Percentiles rank a stretch among this genome's conserved stretches.
These are phyloP conservation scores for Falco biarmicus DNA, from an alignment of 2,797 vertebrate species.

Conservation along the genomic window DNA sequence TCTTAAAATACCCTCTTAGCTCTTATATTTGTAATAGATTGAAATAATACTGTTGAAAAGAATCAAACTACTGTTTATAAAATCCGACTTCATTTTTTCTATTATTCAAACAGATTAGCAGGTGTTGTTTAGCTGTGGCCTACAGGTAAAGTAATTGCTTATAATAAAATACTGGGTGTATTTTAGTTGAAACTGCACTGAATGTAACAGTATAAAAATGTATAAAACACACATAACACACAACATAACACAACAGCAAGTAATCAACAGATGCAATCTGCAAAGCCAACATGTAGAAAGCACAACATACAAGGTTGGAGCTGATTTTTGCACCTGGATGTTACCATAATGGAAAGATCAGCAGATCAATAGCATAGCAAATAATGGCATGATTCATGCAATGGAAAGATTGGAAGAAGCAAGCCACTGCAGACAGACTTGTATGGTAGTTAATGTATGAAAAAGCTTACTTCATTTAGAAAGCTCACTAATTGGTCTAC, in stretches of 20 bases:
- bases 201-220: slow-evolving; percentile 24
- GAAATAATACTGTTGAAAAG: slow-evolving; percentile 25
- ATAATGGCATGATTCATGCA: slow-evolving; percentile 75
- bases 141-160: slow-evolving; percentile 39
- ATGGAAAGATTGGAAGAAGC: slow-evolving; percentile 75
- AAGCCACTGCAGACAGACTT: slow-evolving; percentile 88
- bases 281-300: slow-evolving; percentile 73
- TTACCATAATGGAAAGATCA: slow-evolving; percentile 77
- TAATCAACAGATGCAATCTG: slow-evolving; percentile 65
- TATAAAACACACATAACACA: slow-evolving; percentile 25
- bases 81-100: slow-evolving; percentile 19
- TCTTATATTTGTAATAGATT: slow-evolving; percentile 54
- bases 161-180: slow-evolving; percentile 22
- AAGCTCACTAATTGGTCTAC: slow-evolving; percentile 99
- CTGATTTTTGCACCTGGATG: slow-evolving; percentile 80
- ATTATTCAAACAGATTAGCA: slow-evolving; percentile 12
- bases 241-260: slow-evolving; percentile 52
- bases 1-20: slow-evolving; percentile 32
- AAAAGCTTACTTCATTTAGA: slow-evolving; percentile 99
- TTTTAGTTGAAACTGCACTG: slow-evolving; percentile 35
- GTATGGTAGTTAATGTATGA: slow-evolving; percentile 95
- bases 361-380: slow-evolving; percentile 68
- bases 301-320: slow-evolving; percentile 47
- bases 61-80: slow-evolving; percentile 40
- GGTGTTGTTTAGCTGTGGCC: not conserved